phyloP scores from a whole-genome alignment of 2,113 vertebrate species.

The Trinectes maculatus region DNA sequence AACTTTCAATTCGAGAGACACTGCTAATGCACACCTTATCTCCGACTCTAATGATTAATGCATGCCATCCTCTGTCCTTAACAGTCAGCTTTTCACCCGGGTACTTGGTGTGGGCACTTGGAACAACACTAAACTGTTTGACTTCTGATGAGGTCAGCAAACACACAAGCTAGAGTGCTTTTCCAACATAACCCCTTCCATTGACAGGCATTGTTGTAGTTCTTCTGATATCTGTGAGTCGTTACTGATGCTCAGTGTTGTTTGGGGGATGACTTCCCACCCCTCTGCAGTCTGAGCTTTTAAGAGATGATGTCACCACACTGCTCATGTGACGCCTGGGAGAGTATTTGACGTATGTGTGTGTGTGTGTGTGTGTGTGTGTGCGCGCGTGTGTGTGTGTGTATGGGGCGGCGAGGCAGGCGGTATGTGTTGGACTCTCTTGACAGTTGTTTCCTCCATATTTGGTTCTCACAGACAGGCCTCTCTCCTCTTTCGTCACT shows the following conservation, averaged over 20 bases:
- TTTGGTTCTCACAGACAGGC: slow-evolving; percentile 60
- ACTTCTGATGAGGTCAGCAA: background rate
- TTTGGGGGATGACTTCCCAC: background rate
- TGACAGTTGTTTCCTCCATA: slow-evolving; percentile 62
- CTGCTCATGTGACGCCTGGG: slow-evolving; percentile 36
- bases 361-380: slow-evolving; percentile 1
- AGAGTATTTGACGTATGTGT: slow-evolving; percentile 14
- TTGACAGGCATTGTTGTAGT: background rate
- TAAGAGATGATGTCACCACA: slow-evolving; percentile 54
- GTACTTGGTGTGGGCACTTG: background rate
- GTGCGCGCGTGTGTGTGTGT: slow-evolving; percentile 9
- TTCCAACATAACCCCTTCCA: background rate
- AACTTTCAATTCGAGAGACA: too few species aligned
- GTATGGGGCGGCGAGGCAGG: background rate
- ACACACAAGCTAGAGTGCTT: background rate
- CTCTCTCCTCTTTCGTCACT: slow-evolving; percentile 34
- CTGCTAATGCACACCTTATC: background rate
- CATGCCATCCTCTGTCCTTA: background rate
- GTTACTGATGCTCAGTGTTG: background rate
- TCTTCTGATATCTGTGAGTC: background rate
- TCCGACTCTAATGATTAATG: background rate
- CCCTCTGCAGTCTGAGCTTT: slow-evolving; percentile 29
- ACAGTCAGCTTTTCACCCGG: background rate
- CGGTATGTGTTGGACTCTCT: background rate
- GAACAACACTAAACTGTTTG: background rate